Percentiles rank a stretch among this genome's conserved stretches.
phyloP scores from a whole-genome alignment of 2,888 invertebrate genomes.

The Meteorus cinctellus region DNA sequence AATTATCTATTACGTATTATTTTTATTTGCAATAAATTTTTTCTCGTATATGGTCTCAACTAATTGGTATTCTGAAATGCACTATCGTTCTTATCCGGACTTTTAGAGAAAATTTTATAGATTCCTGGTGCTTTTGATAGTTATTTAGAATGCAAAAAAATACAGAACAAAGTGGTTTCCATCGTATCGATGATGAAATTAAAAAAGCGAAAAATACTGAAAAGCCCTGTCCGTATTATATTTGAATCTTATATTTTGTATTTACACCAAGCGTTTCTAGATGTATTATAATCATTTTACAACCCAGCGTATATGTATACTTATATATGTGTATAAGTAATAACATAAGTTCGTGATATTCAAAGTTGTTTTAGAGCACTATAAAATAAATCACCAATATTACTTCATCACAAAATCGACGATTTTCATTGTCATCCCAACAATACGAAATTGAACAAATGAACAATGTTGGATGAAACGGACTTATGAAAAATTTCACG shows the following conservation, averaged over 20 bases:
- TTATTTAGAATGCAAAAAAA: background rate
- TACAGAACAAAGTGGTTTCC: background rate
- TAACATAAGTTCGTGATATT: conserved; percentile 35
- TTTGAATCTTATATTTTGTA: background rate
- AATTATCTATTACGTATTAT: background rate
- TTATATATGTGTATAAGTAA: conserved; percentile 12
- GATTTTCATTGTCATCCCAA: conserved; percentile 30
- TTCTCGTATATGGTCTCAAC: background rate
- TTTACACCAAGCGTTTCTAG: conserved; percentile 16
- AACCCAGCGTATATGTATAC: background rate
- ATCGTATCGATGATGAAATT: conserved; percentile 12
- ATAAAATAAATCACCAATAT: background rate
- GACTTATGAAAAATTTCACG: conserved; percentile 32
- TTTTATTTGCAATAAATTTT: background rate
- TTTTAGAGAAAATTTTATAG: background rate
- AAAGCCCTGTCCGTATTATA: conserved; percentile 5
- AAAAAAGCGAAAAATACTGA: conserved; percentile 10
- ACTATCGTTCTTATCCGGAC: background rate
- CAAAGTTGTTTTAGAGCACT: conserved; percentile 29
- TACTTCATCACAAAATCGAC: conserved; percentile 11
- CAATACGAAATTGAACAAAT: conserved; percentile 31
- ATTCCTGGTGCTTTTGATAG: conserved; percentile 5
- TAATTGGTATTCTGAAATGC: background rate
- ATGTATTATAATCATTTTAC: conserved; percentile 38
- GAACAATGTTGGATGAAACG: conserved; percentile 18